Base-by-base conservation (phyloP, 2,797 vertebrate species). In the Pseudochirops corinnae region DNA sequence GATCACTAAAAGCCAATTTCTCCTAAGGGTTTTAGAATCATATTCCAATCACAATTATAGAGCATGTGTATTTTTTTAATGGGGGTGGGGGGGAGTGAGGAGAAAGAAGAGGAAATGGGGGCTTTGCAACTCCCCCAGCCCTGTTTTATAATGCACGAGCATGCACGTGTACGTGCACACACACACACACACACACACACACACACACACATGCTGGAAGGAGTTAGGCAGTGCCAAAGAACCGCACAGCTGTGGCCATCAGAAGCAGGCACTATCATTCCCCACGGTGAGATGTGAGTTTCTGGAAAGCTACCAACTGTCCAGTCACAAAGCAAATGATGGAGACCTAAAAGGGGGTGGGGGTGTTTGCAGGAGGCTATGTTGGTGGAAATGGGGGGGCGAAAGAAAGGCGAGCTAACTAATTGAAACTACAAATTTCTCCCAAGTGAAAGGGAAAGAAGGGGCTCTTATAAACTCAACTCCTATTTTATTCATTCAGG, bases 301-400 rank as follows among this genome's bases (percentile, higher is more conserved):
- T 98, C 98, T 98, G 98, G 98, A 98, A 98, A 97, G 97, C 96
- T 96, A 97, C 98, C 98, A 98, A 96, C 97, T 96, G 97, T 97
- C 26, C 94, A 98, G 96, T 96, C 98, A 97, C 98, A 97, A 98
- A 93, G 97, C 96, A 90, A 97, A 98, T 92, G 91, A 16, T 94
- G 74, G 93, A 96, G 18, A 90, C 90, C 95, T 94, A 82, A 0
- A 1, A 2, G 21, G 58, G 67, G 67, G 90, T 2, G 91, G 2
- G 46, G 21, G n/a, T 21, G 50, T 53, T 90, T 50, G 3, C 12
- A 21, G 90, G 90, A 53, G 55, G 28, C 46, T 91, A 31, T 3
- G 29, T 92, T 90, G 74, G 56, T 2, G 28, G 29, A 56, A 90
- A 1, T 0, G 56, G 6, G 3, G 18, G 39, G 74, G 2, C 56